Evolutionary conservation across 2,113 vertebrate species (phyloP).

Genomic region (Ivindomyrus marchei): DNA sequence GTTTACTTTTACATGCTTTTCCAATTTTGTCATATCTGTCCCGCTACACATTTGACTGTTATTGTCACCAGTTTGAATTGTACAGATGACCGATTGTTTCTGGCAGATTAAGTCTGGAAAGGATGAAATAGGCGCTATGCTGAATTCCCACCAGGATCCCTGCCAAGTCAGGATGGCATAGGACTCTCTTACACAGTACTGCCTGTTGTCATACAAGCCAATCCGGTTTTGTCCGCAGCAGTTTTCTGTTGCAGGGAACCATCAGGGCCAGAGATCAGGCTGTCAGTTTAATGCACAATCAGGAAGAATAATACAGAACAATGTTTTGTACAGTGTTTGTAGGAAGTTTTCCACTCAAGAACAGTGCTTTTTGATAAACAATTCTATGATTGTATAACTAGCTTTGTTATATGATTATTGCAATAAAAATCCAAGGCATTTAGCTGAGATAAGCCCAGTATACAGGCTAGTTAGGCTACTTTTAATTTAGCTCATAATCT

Average conservation of each 20-base stretch:
- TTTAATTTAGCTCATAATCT: slow-evolving; percentile 1
- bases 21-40: neutral
- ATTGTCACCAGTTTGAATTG: neutral
- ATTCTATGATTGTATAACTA: neutral
- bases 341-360: neutral
- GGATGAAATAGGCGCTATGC: neutral
- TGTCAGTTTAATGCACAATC: neutral
- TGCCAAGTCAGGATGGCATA: neutral
- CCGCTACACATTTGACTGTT: neutral
- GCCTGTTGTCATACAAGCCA: neutral
- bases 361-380: neutral
- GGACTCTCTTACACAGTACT: neutral
- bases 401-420: neutral
- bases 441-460: neutral
- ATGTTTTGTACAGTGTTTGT: neutral
- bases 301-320: neutral
- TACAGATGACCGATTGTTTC: neutral
- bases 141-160: neutral
- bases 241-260: neutral
- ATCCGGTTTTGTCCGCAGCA: neutral
- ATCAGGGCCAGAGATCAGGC: neutral
- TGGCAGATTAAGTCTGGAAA: neutral
- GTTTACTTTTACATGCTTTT: neutral
- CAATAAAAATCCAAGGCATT: neutral
- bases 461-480: neutral